These are phyloP conservation scores for Eristalis intricaria DNA, from an alignment of 2,888 invertebrate species.

Conservation along the genomic window DNA sequence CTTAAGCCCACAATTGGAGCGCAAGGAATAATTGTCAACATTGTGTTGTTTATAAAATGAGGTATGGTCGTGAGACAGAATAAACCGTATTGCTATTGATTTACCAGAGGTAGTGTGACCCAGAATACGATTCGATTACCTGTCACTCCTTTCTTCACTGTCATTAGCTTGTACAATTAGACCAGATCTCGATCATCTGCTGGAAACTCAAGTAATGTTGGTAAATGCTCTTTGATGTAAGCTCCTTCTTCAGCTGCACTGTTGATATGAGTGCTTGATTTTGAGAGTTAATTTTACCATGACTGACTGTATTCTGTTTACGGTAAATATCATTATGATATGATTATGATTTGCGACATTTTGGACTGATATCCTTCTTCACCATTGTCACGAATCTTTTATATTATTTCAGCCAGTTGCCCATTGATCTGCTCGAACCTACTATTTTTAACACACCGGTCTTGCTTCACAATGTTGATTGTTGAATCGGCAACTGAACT, in stretches of 20 bases:
- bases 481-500: too few species aligned
- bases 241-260: neutral
- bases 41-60: too few species aligned
- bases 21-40: too few species aligned
- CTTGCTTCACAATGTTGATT: too few species aligned
- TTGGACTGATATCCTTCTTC: slow-evolving; percentile 20
- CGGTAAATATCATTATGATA: slow-evolving; percentile 26
- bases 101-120: neutral
- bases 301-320: neutral
- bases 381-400: slow-evolving; percentile 9
- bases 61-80: too few species aligned
- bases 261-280: slow-evolving; percentile 6
- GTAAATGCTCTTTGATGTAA: slow-evolving; percentile 1
- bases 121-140: neutral
- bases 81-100: neutral
- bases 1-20: too few species aligned
- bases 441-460: too few species aligned
- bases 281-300: slow-evolving; percentile 26
- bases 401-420: slow-evolving; percentile 35
- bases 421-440: too few species aligned
- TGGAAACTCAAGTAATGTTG: neutral
- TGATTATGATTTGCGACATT: too few species aligned
- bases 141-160: neutral
- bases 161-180: neutral
- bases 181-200: neutral